phyloP scores from a whole-genome alignment of 1,140 invertebrate genomes.

The Sycobia sp. region DNA sequence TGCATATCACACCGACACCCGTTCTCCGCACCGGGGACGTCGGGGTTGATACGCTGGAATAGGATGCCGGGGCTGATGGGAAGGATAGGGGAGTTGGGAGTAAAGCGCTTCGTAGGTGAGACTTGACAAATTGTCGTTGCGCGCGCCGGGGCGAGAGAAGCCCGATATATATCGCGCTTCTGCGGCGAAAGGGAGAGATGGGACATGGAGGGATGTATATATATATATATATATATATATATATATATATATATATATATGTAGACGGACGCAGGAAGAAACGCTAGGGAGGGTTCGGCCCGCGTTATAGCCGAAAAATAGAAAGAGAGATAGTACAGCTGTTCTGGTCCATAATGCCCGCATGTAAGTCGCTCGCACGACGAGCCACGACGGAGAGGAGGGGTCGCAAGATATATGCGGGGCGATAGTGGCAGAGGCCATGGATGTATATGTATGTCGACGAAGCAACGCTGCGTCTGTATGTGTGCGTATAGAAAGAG shows the following conservation, averaged over 20 bases:
- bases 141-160: background rate
- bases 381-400: too few relatives aligned
- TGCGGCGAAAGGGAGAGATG: background rate
- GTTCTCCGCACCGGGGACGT: background rate
- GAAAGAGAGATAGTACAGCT: conserved; percentile 16
- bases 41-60: too few relatives aligned
- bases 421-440: background rate
- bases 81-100: background rate
- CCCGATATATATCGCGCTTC: too few relatives aligned
- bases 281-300: background rate
- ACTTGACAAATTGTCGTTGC: conserved; percentile 29
- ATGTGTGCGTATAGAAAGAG: background rate
- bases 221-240: too few relatives aligned
- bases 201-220: too few relatives aligned
- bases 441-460: background rate
- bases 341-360: conserved; percentile 6
- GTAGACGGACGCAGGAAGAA: background rate
- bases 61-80: background rate
- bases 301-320: conserved; percentile 6
- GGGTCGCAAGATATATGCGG: conserved; percentile 12
- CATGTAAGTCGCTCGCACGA: conserved; percentile 2
- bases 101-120: background rate
- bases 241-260: background rate
- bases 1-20: too few relatives aligned
- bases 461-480: too few relatives aligned